A percentile compares a stretch with the other conserved stretches of the same genome.
Evolutionary conservation across 2,113 vertebrate genomes (phyloP).

Genomic region (Paracyprichromis sp.): DNA sequence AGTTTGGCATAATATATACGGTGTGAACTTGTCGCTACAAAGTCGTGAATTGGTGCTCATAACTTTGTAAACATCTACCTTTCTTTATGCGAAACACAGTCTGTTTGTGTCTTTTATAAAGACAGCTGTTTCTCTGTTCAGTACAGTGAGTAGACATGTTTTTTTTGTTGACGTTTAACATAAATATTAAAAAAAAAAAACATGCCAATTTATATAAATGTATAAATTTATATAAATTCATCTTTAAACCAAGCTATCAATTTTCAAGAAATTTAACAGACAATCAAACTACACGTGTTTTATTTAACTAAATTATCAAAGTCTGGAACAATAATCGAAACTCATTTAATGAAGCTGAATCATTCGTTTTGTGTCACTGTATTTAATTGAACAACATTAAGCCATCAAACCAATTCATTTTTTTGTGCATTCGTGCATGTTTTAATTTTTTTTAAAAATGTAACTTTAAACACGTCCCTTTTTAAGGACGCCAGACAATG

Average conservation of each 20-base stretch:
- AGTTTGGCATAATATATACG: not conserved
- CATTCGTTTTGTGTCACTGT: not conserved
- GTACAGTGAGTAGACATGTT: not conserved
- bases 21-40: not conserved
- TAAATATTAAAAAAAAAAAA: not conserved
- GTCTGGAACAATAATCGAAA: not conserved
- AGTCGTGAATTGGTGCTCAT: not conserved
- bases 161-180: not conserved
- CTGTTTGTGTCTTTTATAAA: not conserved
- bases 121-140: not conserved
- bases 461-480: not conserved
- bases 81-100: not conserved
- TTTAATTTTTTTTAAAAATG: accelerated
- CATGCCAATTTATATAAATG: not conserved
- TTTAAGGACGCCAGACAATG: not conserved
- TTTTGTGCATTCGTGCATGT: not conserved
- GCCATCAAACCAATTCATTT: not conserved
- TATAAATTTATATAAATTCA: not conserved
- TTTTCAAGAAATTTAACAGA: not conserved
- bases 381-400: not conserved
- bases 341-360: not conserved
- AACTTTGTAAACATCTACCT: not conserved
- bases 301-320: not conserved
- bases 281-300: not conserved
- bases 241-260: not conserved